phyloP scores from a whole-genome alignment of 2,888 invertebrate species.

The Harpagoxenus sublaevis region DNA sequence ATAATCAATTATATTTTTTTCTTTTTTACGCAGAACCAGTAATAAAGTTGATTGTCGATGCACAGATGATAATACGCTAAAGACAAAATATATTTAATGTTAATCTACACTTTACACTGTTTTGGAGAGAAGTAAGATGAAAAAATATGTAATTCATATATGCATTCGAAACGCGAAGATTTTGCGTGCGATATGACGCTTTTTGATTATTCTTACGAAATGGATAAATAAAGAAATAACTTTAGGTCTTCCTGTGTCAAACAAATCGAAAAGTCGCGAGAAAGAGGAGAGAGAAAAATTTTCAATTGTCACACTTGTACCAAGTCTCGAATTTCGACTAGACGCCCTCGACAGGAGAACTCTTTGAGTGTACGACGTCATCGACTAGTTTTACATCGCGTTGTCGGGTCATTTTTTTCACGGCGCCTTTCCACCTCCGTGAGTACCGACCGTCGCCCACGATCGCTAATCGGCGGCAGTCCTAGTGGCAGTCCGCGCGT shows the following conservation, averaged over 20 bases:
- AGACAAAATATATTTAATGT: background rate
- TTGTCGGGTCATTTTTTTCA: slow-evolving; percentile 65
- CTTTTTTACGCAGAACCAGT: background rate
- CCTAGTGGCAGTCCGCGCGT: slow-evolving; percentile 68
- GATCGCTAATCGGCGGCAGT: slow-evolving; percentile 70
- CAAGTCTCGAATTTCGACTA: slow-evolving; percentile 29
- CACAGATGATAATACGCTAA: background rate
- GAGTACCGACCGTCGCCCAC: slow-evolving; percentile 79
- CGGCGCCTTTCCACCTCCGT: slow-evolving; percentile 79
- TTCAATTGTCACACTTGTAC: background rate
- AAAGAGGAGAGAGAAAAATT: background rate
- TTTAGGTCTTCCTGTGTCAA: background rate
- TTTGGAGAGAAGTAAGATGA: background rate
- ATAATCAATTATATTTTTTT: background rate
- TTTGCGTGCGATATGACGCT: background rate
- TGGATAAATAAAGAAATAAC: background rate
- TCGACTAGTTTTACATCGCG: slow-evolving; percentile 72
- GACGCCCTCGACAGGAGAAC: slow-evolving; percentile 40
- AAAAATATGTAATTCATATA: background rate
- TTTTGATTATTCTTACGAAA: background rate
- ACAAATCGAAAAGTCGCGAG: background rate
- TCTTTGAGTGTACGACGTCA: slow-evolving; percentile 66
- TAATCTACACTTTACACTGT: background rate
- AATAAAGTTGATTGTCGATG: background rate
- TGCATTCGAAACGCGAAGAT: background rate